Evolutionary conservation across 1,140 invertebrate genomes (phyloP).

Genomic region (Drosophila truncata): DNA sequence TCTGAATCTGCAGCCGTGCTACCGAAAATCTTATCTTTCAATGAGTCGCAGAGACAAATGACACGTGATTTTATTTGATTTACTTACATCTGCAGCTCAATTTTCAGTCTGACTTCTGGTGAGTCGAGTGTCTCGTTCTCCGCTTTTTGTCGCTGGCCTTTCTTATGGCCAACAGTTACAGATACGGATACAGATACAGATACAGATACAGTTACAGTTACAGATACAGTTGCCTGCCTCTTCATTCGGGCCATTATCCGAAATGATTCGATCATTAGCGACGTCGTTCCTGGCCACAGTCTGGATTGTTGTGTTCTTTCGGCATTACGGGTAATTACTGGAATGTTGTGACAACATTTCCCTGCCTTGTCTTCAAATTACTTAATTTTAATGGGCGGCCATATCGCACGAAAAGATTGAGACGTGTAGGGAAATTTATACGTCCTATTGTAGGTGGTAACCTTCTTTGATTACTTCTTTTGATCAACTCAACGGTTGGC

Average conservation of each 20-base stretch:
- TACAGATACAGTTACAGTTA: slow-evolving; percentile 58
- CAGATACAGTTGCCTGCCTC: slow-evolving; percentile 49
- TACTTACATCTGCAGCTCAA: slow-evolving; percentile 84
- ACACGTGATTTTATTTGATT: slow-evolving; percentile 85
- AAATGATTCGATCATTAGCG: slow-evolving; percentile 83
- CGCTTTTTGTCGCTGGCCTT: slow-evolving; percentile 45
- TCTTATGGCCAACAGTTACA: slow-evolving; percentile 70
- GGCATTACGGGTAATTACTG: slow-evolving; percentile 79
- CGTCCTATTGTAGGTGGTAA: slow-evolving; percentile 24
- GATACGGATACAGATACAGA: slow-evolving; percentile 44
- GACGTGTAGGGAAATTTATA: slow-evolving; percentile 31
- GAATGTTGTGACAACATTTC: slow-evolving; percentile 82
- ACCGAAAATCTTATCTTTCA: slow-evolving; percentile 80
- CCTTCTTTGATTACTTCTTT: slow-evolving; percentile 11
- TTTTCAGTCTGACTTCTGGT: slow-evolving; percentile 83
- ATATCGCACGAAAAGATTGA: slow-evolving; percentile 63
- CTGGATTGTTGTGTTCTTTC: slow-evolving; percentile 60
- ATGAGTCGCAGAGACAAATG: slow-evolving; percentile 80
- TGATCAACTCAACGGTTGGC: slow-evolving; percentile 24
- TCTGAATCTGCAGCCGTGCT: slow-evolving; percentile 20
- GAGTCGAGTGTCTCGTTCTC: slow-evolving; percentile 44
- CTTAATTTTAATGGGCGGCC: slow-evolving; percentile 72
- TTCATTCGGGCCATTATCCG: slow-evolving; percentile 72
- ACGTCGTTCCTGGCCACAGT: slow-evolving; percentile 46
- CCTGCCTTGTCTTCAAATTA: slow-evolving; percentile 75